Evolutionary conservation across 2,797 vertebrate species (phyloP).

Genomic region (Yasuhikotakia modesta): DNA sequence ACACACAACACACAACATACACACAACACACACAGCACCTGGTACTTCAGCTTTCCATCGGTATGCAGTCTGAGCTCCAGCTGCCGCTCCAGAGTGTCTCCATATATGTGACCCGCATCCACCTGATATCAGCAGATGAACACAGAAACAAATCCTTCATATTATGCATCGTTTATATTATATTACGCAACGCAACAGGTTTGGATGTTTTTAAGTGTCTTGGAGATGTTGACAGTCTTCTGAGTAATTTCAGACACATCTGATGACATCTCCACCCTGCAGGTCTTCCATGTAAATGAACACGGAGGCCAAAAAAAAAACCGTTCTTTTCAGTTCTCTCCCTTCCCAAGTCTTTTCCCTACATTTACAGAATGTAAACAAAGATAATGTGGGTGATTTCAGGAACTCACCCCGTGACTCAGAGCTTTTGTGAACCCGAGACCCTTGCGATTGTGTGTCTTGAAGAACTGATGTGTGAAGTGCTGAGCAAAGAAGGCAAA

Average conservation of each 20-base stretch:
- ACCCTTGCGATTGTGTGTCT: constrained; percentile 80
- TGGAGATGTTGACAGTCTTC: too few relatives aligned
- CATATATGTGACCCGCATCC: constrained; percentile 89
- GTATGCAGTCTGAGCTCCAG: constrained; percentile 83
- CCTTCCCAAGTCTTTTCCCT: too few relatives aligned
- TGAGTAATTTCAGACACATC: too few relatives aligned
- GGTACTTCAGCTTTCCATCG: constrained; percentile 93
- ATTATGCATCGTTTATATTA: too few relatives aligned
- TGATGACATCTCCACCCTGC: neutral
- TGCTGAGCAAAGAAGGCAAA: too few relatives aligned
- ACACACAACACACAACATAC: too few relatives aligned
- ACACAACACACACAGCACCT: constrained; percentile 78
- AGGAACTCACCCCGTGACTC: constrained; percentile 87
- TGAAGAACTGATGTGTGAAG: constrained; percentile 98
- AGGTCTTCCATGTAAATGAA: neutral
- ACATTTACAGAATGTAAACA: neutral
- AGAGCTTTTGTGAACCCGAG: constrained; percentile 87
- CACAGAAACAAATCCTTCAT: too few relatives aligned
- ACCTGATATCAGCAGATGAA: constrained; percentile 75
- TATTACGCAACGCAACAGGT: too few relatives aligned
- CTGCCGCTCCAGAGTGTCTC: constrained; percentile 84
- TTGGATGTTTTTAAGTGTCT: too few relatives aligned
- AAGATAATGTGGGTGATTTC: neutral
- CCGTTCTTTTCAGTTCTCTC: too few relatives aligned
- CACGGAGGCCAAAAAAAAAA: too few relatives aligned